Evolutionary conservation across 2,113 vertebrate species (phyloP), one percentile per base, ranked within the genome.

Genomic region (Microtus ochrogaster): DNA sequence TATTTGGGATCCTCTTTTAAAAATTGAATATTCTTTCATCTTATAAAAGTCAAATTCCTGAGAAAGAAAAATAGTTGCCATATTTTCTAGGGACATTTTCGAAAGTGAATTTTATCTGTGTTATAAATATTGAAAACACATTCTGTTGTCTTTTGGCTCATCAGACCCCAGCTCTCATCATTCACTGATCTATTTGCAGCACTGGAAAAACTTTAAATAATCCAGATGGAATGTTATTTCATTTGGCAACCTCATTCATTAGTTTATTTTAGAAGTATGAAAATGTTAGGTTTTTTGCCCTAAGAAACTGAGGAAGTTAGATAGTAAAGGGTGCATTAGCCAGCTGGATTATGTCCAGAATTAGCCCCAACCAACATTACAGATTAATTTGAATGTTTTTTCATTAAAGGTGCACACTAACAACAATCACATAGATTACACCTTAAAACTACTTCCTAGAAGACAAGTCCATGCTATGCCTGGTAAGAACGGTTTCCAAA

Each of bases 121-220:
- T 89, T 96, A 91, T 84, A 78, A 94, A 94, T 86, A 94, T 24
- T 77, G 44, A 65, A 44, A 91, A 3, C 89, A 36, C 41, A 39
- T 79, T 52, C 30, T 63, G 61, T 79, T 84, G 36, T 83, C 26
- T 83, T 81, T 92, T 92, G 52, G 21, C 68, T 90, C 30, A 84
- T 89, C 6, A 28, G 39, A 84, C 44, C 22, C 12, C 36, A 58
- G 58, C 30, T 76, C 26, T 88, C 30, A 68, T 77, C 66, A 66
- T 79, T 90, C 36, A 26, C 1, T 73, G 16, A 88, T 73, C 76
- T 94, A 36, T 89, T 94, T 89, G 24, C 47, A 7, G 87, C 77
- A 88, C 92, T 95, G 65, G 11, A 91, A 95, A 94, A 94, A 86
- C n/a, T 44, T 72, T 47, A 74, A 89, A 82, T 30, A 92, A 90